Evolutionary conservation across 2,113 vertebrate genomes (phyloP).

Genomic region (Carlito syrichta): DNA sequence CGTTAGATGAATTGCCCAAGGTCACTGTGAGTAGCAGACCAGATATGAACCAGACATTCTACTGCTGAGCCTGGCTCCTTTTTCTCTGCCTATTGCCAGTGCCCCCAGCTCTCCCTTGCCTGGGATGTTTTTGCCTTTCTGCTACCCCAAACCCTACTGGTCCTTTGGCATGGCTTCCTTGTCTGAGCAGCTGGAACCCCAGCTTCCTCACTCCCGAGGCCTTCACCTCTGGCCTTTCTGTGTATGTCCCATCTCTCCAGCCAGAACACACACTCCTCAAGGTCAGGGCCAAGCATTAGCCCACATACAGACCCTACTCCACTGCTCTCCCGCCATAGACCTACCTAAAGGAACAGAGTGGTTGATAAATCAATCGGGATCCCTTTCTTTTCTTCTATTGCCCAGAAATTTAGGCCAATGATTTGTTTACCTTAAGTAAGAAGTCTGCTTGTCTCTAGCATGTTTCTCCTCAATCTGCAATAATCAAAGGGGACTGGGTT

Average conservation of each 20-base stretch:
- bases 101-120: background rate
- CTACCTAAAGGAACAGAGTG: background rate
- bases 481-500: background rate
- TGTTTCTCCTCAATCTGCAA: background rate
- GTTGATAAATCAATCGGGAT: accelerated
- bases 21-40: accelerated
- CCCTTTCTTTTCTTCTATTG: background rate
- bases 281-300: background rate
- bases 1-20: no score
- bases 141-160: background rate
- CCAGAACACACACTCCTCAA: background rate
- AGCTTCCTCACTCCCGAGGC: background rate
- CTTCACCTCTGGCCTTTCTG: background rate
- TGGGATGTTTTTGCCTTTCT: background rate
- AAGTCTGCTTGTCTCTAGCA: background rate
- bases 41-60: background rate
- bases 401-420: background rate
- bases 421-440: background rate
- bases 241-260: background rate
- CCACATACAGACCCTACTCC: background rate
- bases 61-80: no score
- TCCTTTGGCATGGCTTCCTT: background rate
- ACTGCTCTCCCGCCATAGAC: no score
- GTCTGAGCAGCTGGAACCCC: background rate
- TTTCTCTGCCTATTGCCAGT: background rate